Evolutionary conservation across 1,140 invertebrate species (phyloP).

Genomic region (Phymastichus coffea): DNA sequence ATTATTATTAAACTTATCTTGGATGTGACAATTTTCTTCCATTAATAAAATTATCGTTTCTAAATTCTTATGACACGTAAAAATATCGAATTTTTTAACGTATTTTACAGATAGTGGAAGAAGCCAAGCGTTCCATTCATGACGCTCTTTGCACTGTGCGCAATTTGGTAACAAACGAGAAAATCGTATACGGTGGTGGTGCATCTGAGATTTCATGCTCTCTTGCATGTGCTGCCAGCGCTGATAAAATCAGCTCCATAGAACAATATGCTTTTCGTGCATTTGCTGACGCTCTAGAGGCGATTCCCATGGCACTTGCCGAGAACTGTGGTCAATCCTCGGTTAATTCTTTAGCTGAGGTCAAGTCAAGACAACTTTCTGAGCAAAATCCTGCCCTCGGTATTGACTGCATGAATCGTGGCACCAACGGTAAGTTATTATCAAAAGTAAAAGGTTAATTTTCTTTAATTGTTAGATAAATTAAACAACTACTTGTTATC

Average conservation of each 20-base stretch:
- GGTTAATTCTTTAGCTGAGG: constrained; percentile 88
- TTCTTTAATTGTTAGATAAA: constrained; percentile 1
- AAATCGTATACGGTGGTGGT: constrained; percentile 97
- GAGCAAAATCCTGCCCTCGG: constrained; percentile 88
- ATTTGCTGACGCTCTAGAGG: constrained; percentile 94
- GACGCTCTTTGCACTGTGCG: constrained; percentile 97
- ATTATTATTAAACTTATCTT: constrained; percentile 19
- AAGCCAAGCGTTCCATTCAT: constrained; percentile 96
- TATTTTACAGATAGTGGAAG: constrained; percentile 79
- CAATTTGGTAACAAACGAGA: constrained; percentile 89
- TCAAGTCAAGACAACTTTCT: constrained; percentile 85
- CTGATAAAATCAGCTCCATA: constrained; percentile 88
- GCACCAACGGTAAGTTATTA: constrained; percentile 67
- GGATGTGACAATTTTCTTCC: constrained; percentile 29
- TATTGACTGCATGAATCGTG: constrained; percentile 91
- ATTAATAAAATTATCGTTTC: constrained; percentile 13
- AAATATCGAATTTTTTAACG: not conserved
- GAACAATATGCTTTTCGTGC: constrained; percentile 97
- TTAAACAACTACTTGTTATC: constrained; percentile 31
- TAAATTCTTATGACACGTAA: not conserved
- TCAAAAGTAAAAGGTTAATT: too few relatives aligned
- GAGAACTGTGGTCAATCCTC: constrained; percentile 95
- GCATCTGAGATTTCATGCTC: constrained; percentile 95
- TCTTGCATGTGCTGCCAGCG: constrained; percentile 82
- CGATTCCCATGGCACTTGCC: constrained; percentile 91